Evolutionary conservation across 2,888 invertebrate genomes (phyloP).

Genomic region (Chymomyza procnemis): DNA sequence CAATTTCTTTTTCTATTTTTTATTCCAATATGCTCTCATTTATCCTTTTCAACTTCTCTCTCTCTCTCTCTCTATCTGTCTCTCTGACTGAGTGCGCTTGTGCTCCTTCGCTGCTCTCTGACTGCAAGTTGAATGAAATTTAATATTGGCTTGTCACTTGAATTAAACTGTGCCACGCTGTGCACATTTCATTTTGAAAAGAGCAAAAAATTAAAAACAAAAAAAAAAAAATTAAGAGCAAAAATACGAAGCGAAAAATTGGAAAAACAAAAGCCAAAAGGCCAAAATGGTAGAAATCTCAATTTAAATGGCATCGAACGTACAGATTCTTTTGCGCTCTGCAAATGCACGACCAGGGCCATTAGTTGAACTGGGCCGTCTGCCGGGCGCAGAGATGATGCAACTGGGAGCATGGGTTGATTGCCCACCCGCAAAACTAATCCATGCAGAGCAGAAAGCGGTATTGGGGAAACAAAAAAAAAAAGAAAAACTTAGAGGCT

Average conservation of each 20-base stretch:
- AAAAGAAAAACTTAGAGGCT: not conserved
- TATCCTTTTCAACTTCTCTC: no score
- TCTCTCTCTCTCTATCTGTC: not conserved
- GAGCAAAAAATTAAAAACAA: constrained; percentile 29
- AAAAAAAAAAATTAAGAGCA: not conserved
- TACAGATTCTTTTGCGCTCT: not conserved
- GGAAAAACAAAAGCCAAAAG: not conserved
- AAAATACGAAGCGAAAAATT: not conserved
- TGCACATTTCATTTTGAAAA: constrained; percentile 32
- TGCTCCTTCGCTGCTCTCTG: not conserved
- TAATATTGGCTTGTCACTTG: constrained; percentile 71
- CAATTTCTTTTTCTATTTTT: not conserved
- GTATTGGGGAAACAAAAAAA: no score
- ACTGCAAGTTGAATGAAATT: constrained; percentile 60
- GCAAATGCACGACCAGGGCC: constrained; percentile 4
- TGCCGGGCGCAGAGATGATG: no score
- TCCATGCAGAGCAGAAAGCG: no score
- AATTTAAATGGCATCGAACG: constrained; percentile 16
- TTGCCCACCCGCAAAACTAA: no score
- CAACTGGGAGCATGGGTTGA: no score
- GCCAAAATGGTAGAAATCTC: constrained; percentile 16
- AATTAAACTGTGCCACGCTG: constrained; percentile 63
- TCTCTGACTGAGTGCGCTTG: no score
- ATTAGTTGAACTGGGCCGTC: not conserved
- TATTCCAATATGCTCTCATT: not conserved